These are phyloP conservation scores for Tolmerus cingulatus DNA, from an alignment of 2,888 invertebrate species.

Conservation along the genomic window DNA sequence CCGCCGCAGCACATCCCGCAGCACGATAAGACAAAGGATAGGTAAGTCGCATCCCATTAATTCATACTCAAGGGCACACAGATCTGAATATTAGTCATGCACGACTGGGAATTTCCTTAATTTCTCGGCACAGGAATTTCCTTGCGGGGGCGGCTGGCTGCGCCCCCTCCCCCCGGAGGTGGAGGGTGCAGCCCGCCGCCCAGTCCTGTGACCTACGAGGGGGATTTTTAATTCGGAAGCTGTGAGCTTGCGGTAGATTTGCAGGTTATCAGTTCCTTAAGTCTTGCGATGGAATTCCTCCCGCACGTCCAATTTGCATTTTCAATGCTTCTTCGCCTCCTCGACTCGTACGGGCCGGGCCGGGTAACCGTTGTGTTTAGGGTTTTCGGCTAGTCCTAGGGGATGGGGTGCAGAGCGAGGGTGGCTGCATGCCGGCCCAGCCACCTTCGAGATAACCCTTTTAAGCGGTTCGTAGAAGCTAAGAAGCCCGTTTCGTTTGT, in stretches of 20 bases:
- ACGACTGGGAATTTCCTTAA: constrained; percentile 50
- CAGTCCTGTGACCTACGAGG: constrained; percentile 3
- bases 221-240: neutral
- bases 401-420: neutral
- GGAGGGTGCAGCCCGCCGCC: neutral
- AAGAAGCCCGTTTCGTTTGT: constrained; percentile 29
- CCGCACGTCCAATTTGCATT: constrained; percentile 44
- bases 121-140: constrained; percentile 38
- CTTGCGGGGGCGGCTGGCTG: neutral
- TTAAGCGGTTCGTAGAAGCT: neutral
- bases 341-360: neutral
- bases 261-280: constrained; percentile 35
- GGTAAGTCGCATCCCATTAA: constrained; percentile 57
- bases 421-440: neutral
- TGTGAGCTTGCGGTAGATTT: neutral
- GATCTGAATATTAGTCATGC: constrained; percentile 49
- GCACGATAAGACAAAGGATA: constrained; percentile 74
- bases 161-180: neutral
- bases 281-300: neutral
- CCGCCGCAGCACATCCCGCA: constrained; percentile 80
- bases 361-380: constrained; percentile 9
- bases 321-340: constrained; percentile 36
- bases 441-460: constrained; percentile 20
- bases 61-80: constrained; percentile 42
- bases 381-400: neutral